A percentile compares a stretch with the other conserved stretches of the same genome.
Evolutionary conservation across 2,113 vertebrate species (phyloP).

Genomic region (Serinus canaria): DNA sequence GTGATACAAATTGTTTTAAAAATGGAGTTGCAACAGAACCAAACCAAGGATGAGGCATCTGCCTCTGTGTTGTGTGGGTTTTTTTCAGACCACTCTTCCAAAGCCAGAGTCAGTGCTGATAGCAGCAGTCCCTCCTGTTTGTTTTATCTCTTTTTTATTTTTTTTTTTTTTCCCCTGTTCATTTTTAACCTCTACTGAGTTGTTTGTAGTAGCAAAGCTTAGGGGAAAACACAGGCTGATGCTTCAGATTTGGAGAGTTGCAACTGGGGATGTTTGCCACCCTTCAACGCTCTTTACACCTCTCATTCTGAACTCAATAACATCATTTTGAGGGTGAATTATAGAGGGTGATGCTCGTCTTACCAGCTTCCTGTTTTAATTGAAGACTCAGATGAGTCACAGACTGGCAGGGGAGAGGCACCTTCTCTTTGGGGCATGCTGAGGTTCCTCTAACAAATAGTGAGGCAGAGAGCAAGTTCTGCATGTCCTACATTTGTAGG

Average conservation of each 20-base stretch:
- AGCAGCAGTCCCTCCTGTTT: neutral
- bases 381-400: neutral
- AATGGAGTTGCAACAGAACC: neutral
- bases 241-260: neutral
- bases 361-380: neutral
- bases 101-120: neutral
- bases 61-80: neutral
- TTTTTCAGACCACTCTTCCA: neutral
- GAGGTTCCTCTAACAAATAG: neutral
- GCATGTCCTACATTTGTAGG: neutral
- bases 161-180: neutral
- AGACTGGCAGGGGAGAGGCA: neutral
- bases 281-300: accelerated
- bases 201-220: neutral
- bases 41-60: neutral
- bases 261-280: neutral
- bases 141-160: neutral
- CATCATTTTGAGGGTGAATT: neutral
- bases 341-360: neutral
- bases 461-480: neutral
- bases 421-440: neutral
- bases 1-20: neutral
- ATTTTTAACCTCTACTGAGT: neutral
- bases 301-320: neutral
- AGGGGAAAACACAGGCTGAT: neutral